These are phyloP conservation scores for Drosophila biarmipes DNA, from an alignment of 1,140 invertebrate genomes.

Conservation along the genomic window DNA sequence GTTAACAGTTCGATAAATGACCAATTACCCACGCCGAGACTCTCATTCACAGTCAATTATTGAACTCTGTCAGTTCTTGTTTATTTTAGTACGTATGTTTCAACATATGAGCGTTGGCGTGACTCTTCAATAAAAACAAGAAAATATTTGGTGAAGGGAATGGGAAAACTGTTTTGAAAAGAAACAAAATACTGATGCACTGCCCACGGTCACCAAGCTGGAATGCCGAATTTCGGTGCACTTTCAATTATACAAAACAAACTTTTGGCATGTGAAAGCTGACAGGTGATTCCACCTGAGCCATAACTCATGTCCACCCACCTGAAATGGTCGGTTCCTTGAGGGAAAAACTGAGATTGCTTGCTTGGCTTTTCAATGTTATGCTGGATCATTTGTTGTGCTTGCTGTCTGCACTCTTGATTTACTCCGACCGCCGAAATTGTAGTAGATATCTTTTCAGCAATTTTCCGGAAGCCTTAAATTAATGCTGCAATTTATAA, in stretches of 20 bases:
- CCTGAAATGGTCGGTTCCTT: not conserved
- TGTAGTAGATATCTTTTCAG: not conserved
- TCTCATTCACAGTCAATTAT: conserved; percentile 8
- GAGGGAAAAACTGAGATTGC: conserved; percentile 6
- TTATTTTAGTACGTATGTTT: not conserved
- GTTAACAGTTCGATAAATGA: conserved; percentile 41
- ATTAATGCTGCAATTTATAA: conserved; percentile 11
- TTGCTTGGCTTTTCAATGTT: conserved; percentile 14
- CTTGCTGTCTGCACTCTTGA: conserved; percentile 1
- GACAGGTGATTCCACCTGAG: conserved; percentile 41
- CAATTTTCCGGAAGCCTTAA: conserved; percentile 2
- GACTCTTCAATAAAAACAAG: conserved; percentile 39
- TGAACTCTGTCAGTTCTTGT: not conserved
- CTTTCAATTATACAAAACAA: conserved; percentile 64
- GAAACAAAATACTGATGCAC: not conserved
- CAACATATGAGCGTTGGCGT: conserved; percentile 2
- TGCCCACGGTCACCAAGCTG: not conserved
- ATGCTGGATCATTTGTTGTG: conserved; percentile 2
- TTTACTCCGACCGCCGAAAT: conserved; percentile 2
- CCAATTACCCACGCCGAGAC: conserved; percentile 23
- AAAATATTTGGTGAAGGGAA: conserved; percentile 24
- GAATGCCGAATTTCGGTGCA: not conserved
- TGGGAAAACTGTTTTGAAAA: not conserved
- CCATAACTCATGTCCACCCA: conserved; percentile 33
- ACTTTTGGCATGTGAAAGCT: conserved; percentile 31